Evolutionary conservation across 2,888 invertebrate genomes (phyloP).

Genomic region (Spisula solida): DNA sequence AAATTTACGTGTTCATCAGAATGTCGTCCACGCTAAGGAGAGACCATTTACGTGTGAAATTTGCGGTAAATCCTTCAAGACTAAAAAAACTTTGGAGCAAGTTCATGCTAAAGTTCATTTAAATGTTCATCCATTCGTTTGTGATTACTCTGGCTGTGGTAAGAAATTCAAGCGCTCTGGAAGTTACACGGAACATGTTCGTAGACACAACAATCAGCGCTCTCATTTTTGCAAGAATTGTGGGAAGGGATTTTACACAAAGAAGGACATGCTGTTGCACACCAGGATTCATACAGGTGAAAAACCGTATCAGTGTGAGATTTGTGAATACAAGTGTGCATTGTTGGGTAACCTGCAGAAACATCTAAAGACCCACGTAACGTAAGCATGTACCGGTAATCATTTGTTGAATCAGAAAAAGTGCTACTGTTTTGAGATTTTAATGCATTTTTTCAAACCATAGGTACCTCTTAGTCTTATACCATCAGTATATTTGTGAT

Average conservation of each 20-base stretch:
- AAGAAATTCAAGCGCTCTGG: slow-evolving; percentile 60
- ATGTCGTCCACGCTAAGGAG: slow-evolving; percentile 56
- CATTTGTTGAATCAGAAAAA: not conserved
- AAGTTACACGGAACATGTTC: slow-evolving; percentile 55
- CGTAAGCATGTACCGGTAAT: not conserved
- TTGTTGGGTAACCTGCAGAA: slow-evolving; percentile 60
- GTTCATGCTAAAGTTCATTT: slow-evolving; percentile 64
- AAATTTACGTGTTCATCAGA: slow-evolving; percentile 59
- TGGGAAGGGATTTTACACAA: slow-evolving; percentile 65
- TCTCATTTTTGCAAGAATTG: slow-evolving; percentile 67
- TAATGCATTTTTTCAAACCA: no score
- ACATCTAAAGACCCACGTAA: slow-evolving; percentile 64
- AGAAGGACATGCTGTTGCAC: slow-evolving; percentile 61
- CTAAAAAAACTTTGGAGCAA: slow-evolving; percentile 59
- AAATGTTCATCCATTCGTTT: slow-evolving; percentile 57
- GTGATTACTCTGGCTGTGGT: slow-evolving; percentile 59
- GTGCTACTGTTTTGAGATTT: no score
- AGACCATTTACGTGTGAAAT: slow-evolving; percentile 68
- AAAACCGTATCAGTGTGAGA: slow-evolving; percentile 60
- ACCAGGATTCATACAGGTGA: slow-evolving; percentile 63
- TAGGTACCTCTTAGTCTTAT: no score
- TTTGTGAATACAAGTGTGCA: slow-evolving; percentile 65
- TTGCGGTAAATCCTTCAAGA: slow-evolving; percentile 69
- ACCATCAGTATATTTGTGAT: no score
- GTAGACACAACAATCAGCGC: slow-evolving; percentile 64